Conservation (phyloP, 2,113 vertebrate genomes). For the Misgurnus mizolepis region DNA sequence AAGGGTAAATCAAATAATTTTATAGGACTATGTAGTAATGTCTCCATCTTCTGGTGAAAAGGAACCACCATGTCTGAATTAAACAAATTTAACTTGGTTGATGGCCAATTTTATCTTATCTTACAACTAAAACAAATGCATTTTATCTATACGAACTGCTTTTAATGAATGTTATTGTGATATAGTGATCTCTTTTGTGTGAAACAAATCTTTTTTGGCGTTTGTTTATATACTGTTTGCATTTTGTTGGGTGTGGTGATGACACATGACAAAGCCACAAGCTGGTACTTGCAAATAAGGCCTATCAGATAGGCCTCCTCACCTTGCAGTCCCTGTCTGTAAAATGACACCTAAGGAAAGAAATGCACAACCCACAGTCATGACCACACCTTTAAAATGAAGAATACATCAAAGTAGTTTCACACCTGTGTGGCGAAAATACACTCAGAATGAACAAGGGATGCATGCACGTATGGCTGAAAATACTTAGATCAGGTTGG, state of each 20-base stretch:
- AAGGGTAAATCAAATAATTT: background rate
- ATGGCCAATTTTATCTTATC: background rate
- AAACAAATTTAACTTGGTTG: background rate
- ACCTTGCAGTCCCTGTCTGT: background rate
- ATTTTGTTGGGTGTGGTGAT: background rate
- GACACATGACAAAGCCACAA: background rate
- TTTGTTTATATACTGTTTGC: background rate
- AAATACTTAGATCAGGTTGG: conserved; percentile 61
- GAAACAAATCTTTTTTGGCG: background rate
- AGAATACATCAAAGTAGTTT: background rate
- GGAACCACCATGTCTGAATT: background rate
- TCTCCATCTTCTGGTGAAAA: conserved; percentile 15
- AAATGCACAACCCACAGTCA: background rate
- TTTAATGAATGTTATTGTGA: background rate
- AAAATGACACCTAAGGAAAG: background rate
- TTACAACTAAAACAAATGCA: background rate
- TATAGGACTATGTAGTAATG: background rate
- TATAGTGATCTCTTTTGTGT: background rate
- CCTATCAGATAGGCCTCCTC: background rate
- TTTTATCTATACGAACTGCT: background rate
- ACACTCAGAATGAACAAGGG: background rate
- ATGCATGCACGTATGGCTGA: background rate
- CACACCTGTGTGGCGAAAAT: background rate
- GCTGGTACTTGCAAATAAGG: background rate
- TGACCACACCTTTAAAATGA: background rate